phyloP scores from a whole-genome alignment of 2,888 invertebrate species.

The Phalangium opilio region DNA sequence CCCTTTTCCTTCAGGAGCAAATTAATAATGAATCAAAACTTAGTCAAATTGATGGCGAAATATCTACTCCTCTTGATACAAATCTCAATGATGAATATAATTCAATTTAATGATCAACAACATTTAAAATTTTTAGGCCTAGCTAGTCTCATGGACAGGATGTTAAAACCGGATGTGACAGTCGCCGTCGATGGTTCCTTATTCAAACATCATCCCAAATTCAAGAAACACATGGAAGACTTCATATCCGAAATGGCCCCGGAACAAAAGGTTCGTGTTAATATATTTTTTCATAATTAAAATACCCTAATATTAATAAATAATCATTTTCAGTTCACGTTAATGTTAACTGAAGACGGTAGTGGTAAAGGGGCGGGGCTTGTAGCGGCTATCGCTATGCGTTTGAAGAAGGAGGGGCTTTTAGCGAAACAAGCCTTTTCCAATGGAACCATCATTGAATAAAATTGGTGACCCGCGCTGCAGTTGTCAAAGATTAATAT shows the following conservation, averaged over 20 bases:
- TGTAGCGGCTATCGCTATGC: constrained; percentile 52
- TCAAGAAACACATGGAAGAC: constrained; percentile 44
- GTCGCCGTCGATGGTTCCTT: constrained; percentile 65
- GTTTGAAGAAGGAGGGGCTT: constrained; percentile 1
- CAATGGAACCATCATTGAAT: too few relatives aligned
- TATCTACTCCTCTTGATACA: background rate
- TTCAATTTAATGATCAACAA: too few relatives aligned
- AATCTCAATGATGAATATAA: background rate
- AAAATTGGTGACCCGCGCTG: too few relatives aligned
- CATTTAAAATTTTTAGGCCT: constrained; percentile 38
- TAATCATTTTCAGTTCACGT: constrained; percentile 40
- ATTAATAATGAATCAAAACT: too few relatives aligned
- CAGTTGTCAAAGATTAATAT: too few relatives aligned
- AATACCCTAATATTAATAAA: constrained; percentile 8
- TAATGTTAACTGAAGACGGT: constrained; percentile 58
- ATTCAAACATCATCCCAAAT: constrained; percentile 56
- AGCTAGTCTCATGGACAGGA: constrained; percentile 48
- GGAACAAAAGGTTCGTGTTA: constrained; percentile 28
- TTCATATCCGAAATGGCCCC: constrained; percentile 47
- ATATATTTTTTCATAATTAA: too few relatives aligned
- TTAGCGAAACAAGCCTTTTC: too few relatives aligned
- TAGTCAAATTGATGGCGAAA: too few relatives aligned
- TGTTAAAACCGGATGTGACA: constrained; percentile 42
- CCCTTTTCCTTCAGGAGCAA: too few relatives aligned
- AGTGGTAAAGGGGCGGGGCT: constrained; percentile 67